Evolutionary conservation across 2,113 vertebrate genomes (phyloP).

Genomic region (Leptosomus discolor): DNA sequence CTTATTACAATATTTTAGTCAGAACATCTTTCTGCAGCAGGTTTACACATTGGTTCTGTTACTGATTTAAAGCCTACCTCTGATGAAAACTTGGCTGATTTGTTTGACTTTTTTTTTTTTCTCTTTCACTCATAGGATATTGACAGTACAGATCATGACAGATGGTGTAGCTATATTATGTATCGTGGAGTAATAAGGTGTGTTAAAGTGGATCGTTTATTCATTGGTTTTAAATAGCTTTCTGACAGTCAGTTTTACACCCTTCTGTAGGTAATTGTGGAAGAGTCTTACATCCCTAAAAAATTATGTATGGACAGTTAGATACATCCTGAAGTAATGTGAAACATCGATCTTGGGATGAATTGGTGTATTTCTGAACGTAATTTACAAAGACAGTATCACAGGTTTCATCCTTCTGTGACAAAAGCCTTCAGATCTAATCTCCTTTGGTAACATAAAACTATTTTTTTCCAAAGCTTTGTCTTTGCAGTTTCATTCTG

Average conservation of each 20-base stretch:
- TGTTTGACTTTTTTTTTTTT: not conserved
- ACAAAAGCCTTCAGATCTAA: not conserved
- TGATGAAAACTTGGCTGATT: not conserved
- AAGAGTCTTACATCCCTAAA: not conserved
- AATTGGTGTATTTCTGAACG: not conserved
- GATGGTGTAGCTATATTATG: constrained; percentile 81
- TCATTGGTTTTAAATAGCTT: not conserved
- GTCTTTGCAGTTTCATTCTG: not conserved
- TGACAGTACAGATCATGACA: constrained; percentile 70
- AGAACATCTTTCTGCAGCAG: not conserved
- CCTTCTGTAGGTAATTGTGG: not conserved
- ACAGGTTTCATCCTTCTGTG: not conserved
- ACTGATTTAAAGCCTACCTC: not conserved
- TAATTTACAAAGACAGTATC: not conserved
- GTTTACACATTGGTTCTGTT: not conserved
- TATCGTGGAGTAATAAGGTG: constrained; percentile 78
- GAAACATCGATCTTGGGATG: not conserved
- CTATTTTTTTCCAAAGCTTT: not conserved
- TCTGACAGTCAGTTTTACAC: not conserved
- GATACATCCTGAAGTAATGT: not conserved
- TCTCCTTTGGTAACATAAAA: not conserved
- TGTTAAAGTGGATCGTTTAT: not conserved
- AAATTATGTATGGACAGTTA: not conserved
- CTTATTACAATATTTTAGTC: not conserved
- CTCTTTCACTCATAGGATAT: constrained; percentile 61